Evolutionary conservation across 2,113 vertebrate species (phyloP).

Genomic region (Malurus elegans): DNA sequence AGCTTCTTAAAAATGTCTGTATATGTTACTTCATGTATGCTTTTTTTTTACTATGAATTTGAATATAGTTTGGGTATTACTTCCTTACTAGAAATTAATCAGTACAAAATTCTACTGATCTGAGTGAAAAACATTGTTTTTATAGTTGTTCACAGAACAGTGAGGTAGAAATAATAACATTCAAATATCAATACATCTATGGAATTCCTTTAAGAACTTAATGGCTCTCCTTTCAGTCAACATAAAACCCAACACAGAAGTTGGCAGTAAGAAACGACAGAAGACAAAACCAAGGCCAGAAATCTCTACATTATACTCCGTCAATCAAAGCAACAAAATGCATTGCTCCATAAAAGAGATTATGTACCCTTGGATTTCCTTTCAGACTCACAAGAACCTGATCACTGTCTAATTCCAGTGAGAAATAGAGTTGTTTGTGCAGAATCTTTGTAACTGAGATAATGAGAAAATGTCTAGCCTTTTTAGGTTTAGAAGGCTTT

Average conservation of each 20-base stretch:
- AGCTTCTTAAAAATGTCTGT: neutral
- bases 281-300: neutral
- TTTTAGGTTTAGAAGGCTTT: neutral
- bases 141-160: neutral
- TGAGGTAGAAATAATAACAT: neutral
- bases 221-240: neutral
- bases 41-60: neutral
- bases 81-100: neutral
- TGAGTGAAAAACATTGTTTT: neutral
- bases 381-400: neutral
- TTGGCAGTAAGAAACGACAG: neutral
- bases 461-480: neutral
- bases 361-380: neutral
- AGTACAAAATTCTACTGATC: neutral
- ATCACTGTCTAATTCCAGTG: neutral
- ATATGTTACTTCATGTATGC: neutral
- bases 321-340: neutral
- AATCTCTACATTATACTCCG: neutral
- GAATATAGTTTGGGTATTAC: fast-evolving
- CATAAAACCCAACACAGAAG: neutral
- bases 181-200: neutral
- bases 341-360: neutral
- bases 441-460: neutral
- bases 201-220: neutral
- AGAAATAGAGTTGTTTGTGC: neutral